These are phyloP conservation scores for Saccopteryx bilineata DNA, from an alignment of 2,113 vertebrate genomes.

Conservation along the genomic window DNA sequence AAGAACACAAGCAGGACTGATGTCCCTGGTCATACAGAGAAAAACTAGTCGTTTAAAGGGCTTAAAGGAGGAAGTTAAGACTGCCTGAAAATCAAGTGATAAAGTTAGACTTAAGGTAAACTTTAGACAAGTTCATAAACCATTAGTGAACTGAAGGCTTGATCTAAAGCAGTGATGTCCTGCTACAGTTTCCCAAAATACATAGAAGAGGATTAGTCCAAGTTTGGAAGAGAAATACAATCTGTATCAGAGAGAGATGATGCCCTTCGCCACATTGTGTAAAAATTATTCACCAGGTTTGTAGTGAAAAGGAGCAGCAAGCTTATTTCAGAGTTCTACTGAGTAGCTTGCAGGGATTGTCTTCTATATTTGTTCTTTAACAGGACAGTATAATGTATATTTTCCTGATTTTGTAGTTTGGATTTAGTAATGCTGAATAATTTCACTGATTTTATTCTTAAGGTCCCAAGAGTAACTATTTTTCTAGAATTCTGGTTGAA, in stretches of 20 bases:
- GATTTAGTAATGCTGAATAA: not conserved
- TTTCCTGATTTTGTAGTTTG: not conserved
- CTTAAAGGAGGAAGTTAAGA: not conserved
- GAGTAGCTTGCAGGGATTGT: not conserved
- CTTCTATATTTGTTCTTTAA: not conserved
- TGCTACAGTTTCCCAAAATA: not conserved
- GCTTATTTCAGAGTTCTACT: not conserved
- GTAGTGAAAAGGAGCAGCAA: not conserved
- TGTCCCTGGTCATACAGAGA: not conserved
- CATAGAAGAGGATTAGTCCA: not conserved
- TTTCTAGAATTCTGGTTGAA: conserved; percentile 23
- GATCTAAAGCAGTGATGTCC: not conserved
- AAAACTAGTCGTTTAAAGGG: not conserved
- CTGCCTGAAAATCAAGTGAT: not conserved
- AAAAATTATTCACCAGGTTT: not conserved
- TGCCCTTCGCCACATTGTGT: not conserved
- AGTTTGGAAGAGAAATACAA: not conserved
- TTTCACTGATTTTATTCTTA: conserved; percentile 39
- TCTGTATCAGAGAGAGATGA: not conserved
- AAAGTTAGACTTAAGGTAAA: conserved; percentile 39
- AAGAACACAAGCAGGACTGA: not conserved
- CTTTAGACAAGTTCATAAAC: conserved; percentile 44
- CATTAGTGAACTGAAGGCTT: not conserved
- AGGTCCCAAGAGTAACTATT: not conserved
- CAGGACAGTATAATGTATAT: not conserved